These are phyloP conservation scores for Matsumurasca onukii DNA, from an alignment of 1,140 invertebrate genomes.

Conservation along the genomic window DNA sequence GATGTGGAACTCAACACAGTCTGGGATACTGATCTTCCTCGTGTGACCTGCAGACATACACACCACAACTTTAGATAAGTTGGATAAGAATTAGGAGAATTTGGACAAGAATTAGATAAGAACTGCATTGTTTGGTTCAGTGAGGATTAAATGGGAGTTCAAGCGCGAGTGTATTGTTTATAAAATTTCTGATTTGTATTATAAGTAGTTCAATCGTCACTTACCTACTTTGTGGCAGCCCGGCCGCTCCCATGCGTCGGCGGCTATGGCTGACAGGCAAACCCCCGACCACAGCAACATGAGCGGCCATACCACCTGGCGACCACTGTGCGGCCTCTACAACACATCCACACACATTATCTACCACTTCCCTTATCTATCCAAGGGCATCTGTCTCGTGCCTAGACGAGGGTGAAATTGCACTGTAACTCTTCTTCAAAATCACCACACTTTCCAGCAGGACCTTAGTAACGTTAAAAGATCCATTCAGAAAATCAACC, in stretches of 20 bases:
- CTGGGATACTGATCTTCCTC: slow-evolving; percentile 73
- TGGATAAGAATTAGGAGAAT: background rate
- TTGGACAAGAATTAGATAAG: background rate
- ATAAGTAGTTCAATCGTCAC: slow-evolving; percentile 34
- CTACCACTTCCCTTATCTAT: too few species aligned
- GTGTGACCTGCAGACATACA: slow-evolving; percentile 63
- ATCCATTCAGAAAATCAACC: too few species aligned
- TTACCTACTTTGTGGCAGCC: slow-evolving; percentile 64
- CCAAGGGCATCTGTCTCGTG: too few species aligned
- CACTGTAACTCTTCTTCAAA: too few species aligned
- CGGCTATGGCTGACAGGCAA: background rate
- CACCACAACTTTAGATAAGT: background rate
- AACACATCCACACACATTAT: too few species aligned
- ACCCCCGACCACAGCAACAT: slow-evolving; percentile 13
- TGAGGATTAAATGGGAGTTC: background rate
- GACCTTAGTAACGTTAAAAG: too few species aligned
- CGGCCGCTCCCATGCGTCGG: slow-evolving; percentile 54
- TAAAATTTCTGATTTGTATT: background rate
- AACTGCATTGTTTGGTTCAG: background rate
- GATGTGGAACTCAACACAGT: slow-evolving; percentile 79
- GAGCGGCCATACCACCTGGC: slow-evolving; percentile 8
- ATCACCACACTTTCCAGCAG: too few species aligned
- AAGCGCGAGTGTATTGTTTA: background rate
- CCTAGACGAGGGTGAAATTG: too few species aligned
- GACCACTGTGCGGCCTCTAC: background rate